Evolutionary conservation across 1,140 invertebrate genomes (phyloP), one percentile per base, ranked within the genome.

Genomic region (Macrobrachium nipponense): DNA sequence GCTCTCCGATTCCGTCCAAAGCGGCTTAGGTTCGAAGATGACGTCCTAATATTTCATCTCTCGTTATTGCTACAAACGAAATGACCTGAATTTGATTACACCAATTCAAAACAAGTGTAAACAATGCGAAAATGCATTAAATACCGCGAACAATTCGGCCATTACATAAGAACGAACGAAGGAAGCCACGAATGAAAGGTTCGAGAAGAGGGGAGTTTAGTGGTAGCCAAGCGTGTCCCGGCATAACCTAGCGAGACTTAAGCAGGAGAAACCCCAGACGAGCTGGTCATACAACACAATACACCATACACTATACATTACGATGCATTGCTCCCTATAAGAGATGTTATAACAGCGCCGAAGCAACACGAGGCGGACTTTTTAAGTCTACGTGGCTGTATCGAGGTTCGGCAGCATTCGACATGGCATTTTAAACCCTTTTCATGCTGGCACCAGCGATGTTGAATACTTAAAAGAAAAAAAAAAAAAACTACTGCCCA

Each of bases 221-320:
- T 70, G 68, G 68, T 70, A 70, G 68, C 68, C 68, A 70, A 70
- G 68, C 68, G 68, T 70, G 68, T 70, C 68, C n/a, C 68, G 68
- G 68, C 68, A 70, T 70, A 70, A 70, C 36, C 68, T 70, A 70
- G 68, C 68, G 23, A 70, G 68, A 27, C 68, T 70, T 70, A 70
- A n/a, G 68, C n/a, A 70, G 23, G 23, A 43, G 36, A 70, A 43
- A 70, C 68, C 23, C 68, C 68, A 70, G 68, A 70, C 68, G 36
- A 43, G 23, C 36, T 43, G 23, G 68, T 70, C 68, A 70, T 70
- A 70, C 68, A 70, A 70, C 68, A 70, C 68, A 23, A 70, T 70
- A 23, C 68, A 70, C 68, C 36, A 70, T 70, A 70, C 68, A 70
- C 23, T 70, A 70, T 70, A 70, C 36, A 70, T 70, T 70, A 27